phyloP scores from a whole-genome alignment of 1,140 invertebrate species.

The Schlechtendalia chinensis region DNA sequence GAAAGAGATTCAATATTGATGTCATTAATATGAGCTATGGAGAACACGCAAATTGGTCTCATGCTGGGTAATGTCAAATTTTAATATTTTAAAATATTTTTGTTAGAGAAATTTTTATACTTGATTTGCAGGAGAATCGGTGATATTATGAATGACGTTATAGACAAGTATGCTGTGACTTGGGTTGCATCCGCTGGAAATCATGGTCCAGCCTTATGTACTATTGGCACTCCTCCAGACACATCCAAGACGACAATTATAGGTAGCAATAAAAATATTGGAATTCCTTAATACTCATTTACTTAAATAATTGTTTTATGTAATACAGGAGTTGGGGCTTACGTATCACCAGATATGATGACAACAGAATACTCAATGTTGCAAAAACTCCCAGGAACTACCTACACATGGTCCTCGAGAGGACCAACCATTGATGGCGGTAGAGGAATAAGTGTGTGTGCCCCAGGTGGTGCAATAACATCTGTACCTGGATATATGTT shows the following conservation, averaged over 20 bases:
- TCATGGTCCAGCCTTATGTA: conserved; percentile 88
- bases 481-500: conserved; percentile 91
- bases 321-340: conserved; percentile 80
- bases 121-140: conserved; percentile 69
- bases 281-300: conserved; percentile 40
- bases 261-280: too few species aligned
- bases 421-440: conserved; percentile 87
- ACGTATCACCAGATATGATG: conserved; percentile 98
- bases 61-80: conserved; percentile 69
- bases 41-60: conserved; percentile 86
- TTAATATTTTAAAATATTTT: not conserved
- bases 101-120: conserved; percentile 5
- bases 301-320: not conserved
- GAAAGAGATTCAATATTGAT: conserved; percentile 64
- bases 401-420: conserved; percentile 93
- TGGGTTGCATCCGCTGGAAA: conserved; percentile 94
- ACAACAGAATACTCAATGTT: conserved; percentile 87
- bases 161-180: conserved; percentile 87
- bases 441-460: conserved; percentile 83
- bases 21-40: conserved; percentile 99
- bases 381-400: conserved; percentile 76
- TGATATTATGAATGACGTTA: conserved; percentile 82
- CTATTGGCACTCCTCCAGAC: conserved; percentile 90
- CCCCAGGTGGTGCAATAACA: conserved; percentile 94
- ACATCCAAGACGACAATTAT: conserved; percentile 78